Conservation (phyloP, 2,888 invertebrate genomes). For the Spodoptera picta region DNA sequence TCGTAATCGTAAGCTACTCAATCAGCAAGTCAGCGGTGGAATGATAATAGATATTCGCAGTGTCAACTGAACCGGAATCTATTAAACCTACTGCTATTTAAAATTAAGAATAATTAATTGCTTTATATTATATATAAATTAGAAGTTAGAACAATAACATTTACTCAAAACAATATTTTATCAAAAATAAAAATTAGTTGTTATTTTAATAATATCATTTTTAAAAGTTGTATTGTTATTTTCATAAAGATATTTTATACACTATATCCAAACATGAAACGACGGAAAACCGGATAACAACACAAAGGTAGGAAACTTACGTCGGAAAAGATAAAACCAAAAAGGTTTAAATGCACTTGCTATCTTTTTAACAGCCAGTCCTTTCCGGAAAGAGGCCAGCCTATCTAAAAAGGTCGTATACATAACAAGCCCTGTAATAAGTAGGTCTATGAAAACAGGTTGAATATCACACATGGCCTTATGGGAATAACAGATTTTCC, state of each 20-base stretch:
- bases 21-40: too few relatives aligned
- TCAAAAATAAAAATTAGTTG: too few relatives aligned
- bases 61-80: too few relatives aligned
- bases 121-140: too few relatives aligned
- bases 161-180: too few relatives aligned
- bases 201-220: too few relatives aligned
- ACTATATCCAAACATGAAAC: slow-evolving; percentile 1
- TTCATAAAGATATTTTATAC: not conserved
- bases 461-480: slow-evolving; percentile 63
- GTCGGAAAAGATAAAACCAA: slow-evolving; percentile 41
- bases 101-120: too few relatives aligned
- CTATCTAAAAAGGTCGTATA: slow-evolving; percentile 39
- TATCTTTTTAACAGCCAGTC: slow-evolving; percentile 45
- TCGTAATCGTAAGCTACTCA: not conserved
- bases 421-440: slow-evolving; percentile 10
- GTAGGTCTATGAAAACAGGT: slow-evolving; percentile 54
- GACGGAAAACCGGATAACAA: slow-evolving; percentile 27
- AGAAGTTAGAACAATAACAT: too few relatives aligned
- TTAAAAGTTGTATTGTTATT: not conserved
- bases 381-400: slow-evolving; percentile 43
- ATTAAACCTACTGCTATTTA: too few relatives aligned
- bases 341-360: slow-evolving; percentile 47
- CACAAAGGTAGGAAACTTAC: slow-evolving; percentile 41
- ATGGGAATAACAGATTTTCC: slow-evolving; percentile 70
- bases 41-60: too few relatives aligned